Conservation (phyloP, 2,888 invertebrate species). For the Scaptomyza flava region DNA sequence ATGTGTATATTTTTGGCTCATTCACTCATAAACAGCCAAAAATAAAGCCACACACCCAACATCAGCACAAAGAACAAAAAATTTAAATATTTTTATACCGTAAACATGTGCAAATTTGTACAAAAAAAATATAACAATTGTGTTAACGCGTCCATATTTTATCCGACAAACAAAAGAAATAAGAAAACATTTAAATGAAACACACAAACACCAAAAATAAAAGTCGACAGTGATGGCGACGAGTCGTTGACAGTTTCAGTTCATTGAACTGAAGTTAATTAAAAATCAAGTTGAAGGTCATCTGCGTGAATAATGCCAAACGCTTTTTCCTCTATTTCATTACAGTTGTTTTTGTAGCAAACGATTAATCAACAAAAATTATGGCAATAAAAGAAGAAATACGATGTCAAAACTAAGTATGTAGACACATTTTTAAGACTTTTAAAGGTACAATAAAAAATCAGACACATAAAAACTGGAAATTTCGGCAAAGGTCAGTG, state of each 20-base stretch:
- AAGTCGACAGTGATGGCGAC: conserved; percentile 19
- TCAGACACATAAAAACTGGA: conserved; percentile 51
- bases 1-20: neutral
- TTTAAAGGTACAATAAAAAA: conserved; percentile 2
- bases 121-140: conserved; percentile 26
- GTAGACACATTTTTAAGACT: conserved; percentile 26
- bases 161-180: conserved; percentile 26
- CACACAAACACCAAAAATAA: conserved; percentile 11
- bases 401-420: conserved; percentile 16
- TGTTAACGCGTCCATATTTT: conserved; percentile 21
- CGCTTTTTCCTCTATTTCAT: conserved; percentile 10
- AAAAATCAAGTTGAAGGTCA: conserved; percentile 80
- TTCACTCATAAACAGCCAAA: conserved; percentile 9
- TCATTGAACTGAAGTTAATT: conserved; percentile 80
- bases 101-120: conserved; percentile 25
- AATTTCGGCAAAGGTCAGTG: conserved; percentile 79
- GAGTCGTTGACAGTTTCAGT: conserved; percentile 75
- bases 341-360: conserved; percentile 46
- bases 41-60: conserved; percentile 27
- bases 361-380: conserved; percentile 30
- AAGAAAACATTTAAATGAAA: conserved; percentile 48
- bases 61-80: conserved; percentile 30
- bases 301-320: conserved; percentile 39
- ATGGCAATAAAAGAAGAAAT: conserved; percentile 29
- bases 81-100: conserved; percentile 27